phyloP scores from a whole-genome alignment of 2,113 vertebrate genomes.

The Oenanthe oenanthe region DNA sequence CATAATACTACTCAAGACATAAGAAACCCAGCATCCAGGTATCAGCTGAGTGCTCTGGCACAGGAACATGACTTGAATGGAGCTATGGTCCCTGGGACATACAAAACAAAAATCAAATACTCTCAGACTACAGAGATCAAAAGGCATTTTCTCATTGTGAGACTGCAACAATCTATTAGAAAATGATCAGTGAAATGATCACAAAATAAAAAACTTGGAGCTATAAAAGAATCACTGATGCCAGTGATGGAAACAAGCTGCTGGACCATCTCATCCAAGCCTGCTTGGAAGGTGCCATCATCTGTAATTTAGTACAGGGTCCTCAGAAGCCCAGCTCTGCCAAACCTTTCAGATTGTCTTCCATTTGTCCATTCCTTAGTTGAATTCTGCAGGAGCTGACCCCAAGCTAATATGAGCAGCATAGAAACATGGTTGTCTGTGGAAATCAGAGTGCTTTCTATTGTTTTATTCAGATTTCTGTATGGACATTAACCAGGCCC shows the following conservation, averaged over 20 bases:
- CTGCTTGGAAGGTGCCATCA: background rate
- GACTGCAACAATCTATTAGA: background rate
- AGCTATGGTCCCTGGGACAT: background rate
- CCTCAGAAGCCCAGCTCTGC: background rate
- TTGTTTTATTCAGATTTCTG: conserved; percentile 7
- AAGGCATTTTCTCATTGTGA: background rate
- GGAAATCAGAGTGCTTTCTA: background rate
- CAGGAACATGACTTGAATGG: background rate
- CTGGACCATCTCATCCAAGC: background rate
- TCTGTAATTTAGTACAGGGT: background rate
- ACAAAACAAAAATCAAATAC: background rate
- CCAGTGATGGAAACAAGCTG: background rate
- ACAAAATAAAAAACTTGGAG: background rate
- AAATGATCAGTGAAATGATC: background rate
- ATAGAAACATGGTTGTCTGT: background rate
- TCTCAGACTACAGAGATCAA: background rate
- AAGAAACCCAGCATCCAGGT: background rate
- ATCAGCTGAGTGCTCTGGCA: background rate
- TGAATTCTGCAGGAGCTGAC: background rate
- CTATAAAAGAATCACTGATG: background rate
- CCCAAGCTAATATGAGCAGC: background rate
- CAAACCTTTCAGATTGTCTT: background rate
- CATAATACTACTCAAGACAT: background rate
- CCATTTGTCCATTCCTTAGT: background rate
- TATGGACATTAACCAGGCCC: conserved; percentile 25